Evolutionary conservation across 2,888 invertebrate species (phyloP).

Genomic region (Malacosoma neustria): DNA sequence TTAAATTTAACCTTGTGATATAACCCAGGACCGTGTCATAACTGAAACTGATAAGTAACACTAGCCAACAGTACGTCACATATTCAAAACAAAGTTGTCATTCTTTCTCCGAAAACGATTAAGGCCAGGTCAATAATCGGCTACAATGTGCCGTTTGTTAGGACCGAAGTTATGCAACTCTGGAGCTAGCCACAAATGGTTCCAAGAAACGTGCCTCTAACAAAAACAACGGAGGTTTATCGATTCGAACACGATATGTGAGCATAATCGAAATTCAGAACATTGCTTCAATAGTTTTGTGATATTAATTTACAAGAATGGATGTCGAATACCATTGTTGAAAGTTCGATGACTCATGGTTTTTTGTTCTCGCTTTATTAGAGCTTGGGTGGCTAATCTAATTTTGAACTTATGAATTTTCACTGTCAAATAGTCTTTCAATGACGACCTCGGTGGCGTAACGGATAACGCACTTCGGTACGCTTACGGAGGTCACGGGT

Average conservation of each 20-base stretch:
- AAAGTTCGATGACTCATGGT: background rate
- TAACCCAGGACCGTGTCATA: too few species aligned
- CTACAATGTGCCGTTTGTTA: conserved; percentile 42
- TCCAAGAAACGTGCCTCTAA: conserved; percentile 67
- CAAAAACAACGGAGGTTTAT: conserved; percentile 60
- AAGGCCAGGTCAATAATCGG: conserved; percentile 54
- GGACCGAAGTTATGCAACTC: conserved; percentile 53
- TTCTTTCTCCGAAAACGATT: conserved; percentile 38
- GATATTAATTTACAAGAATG: conserved; percentile 27
- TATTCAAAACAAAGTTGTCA: conserved; percentile 13
- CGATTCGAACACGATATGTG: conserved; percentile 57
- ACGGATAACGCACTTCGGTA: too few species aligned
- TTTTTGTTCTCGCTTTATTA: background rate
- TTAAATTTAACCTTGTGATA: too few species aligned
- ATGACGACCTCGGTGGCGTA: too few species aligned
- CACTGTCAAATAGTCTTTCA: too few species aligned
- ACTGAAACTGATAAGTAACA: too few species aligned
- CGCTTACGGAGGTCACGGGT: too few species aligned
- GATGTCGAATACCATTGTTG: conserved; percentile 6
- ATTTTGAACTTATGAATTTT: too few species aligned
- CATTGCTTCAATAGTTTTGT: conserved; percentile 37
- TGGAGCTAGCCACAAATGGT: conserved; percentile 43
- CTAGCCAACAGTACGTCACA: too few species aligned
- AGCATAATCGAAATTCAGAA: conserved; percentile 49
- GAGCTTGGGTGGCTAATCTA: too few species aligned